Evolutionary conservation across 2,113 vertebrate genomes (phyloP), one percentile per base, ranked within the genome.

Genomic region (Cyprinus carpio): DNA sequence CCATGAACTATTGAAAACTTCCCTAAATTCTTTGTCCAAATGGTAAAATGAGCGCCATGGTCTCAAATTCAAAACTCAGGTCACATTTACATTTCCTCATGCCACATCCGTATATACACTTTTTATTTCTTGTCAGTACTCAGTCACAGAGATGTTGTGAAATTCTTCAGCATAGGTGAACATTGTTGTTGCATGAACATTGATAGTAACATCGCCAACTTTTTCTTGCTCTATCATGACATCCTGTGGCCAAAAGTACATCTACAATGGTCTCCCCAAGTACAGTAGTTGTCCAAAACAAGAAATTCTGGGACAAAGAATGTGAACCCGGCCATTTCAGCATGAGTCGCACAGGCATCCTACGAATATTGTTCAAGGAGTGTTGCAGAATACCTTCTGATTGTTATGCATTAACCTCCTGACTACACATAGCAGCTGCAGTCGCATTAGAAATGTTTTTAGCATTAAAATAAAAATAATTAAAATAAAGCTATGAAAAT

Each of bases 181-280:
- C 49, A 67, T 18, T 71, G 18, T 37, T 11, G 46, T 27, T 29
- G 25, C 25, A 76, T 16, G 1, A 27, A 51, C 4, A 49, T n/a
- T 31, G 25, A 54, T 56, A 31, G 16, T 3, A 54, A 56, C 25
- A 4, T 5, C 6, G 54, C 6, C 18, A 23, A 27, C 15, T 67
- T 81, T 69, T 67, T 20, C 10, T 60, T 62, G 84, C 84, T 58
- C 49, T 72, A 13, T 72, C 49, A 64, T 81, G 69, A 74, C 86
- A 51, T 78, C 83, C 16, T 65, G 86, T 84, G 86, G 77, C 6
- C 62, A 12, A 69, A 77, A 46, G 31, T 49, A 51, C 49, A 16
- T 51, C 13, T 51, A 4, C 49, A 51, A 5, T 51, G 49, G 49
- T 51, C 49, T 16, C 49, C 11, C 10, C 37, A 40, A 37, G 34